These are phyloP conservation scores for Pseudomyrmex dendroicus DNA, from an alignment of 1,140 invertebrate species.

Conservation along the genomic window DNA sequence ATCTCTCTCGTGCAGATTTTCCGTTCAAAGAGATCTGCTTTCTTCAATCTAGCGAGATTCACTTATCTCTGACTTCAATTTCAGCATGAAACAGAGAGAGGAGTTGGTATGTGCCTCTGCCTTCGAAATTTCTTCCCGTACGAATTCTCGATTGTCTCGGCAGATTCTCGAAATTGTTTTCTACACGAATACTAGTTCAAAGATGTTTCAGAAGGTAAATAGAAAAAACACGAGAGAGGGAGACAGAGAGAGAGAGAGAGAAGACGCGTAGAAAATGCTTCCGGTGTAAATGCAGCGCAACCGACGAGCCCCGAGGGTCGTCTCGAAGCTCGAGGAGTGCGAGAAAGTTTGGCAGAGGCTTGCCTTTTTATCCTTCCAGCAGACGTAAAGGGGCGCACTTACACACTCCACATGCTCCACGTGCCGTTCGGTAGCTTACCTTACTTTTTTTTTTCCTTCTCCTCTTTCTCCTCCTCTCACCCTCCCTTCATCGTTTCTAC, in stretches of 20 bases:
- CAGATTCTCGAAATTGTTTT: conserved; percentile 59
- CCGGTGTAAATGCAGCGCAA: conserved; percentile 63
- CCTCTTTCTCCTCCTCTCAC: conserved; percentile 1
- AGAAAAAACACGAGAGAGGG: neutral
- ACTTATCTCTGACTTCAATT: conserved; percentile 50
- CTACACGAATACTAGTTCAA: conserved; percentile 43
- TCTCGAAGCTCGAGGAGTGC: conserved; percentile 64
- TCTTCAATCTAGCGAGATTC: conserved; percentile 39
- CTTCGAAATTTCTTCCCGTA: conserved; percentile 51
- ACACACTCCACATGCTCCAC: conserved; percentile 56
- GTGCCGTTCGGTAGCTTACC: conserved; percentile 34
- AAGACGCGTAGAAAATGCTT: conserved; percentile 17
- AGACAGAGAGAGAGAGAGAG: too few species aligned
- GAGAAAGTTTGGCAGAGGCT: conserved; percentile 71
- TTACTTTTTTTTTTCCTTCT: neutral
- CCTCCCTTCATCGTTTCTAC: conserved; percentile 3
- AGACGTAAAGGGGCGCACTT: conserved; percentile 73
- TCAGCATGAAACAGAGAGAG: neutral
- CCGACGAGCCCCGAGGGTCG: conserved; percentile 59
- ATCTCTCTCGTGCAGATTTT: conserved; percentile 1
- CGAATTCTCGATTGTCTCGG: conserved; percentile 53
- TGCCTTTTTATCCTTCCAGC: conserved; percentile 73
- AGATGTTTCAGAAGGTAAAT: conserved; percentile 23
- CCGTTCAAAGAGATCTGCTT: conserved; percentile 21
- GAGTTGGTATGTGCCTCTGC: conserved; percentile 43